Conservation (phyloP, 2,797 vertebrate species). For the Melanotaenia parkinsoni region DNA sequence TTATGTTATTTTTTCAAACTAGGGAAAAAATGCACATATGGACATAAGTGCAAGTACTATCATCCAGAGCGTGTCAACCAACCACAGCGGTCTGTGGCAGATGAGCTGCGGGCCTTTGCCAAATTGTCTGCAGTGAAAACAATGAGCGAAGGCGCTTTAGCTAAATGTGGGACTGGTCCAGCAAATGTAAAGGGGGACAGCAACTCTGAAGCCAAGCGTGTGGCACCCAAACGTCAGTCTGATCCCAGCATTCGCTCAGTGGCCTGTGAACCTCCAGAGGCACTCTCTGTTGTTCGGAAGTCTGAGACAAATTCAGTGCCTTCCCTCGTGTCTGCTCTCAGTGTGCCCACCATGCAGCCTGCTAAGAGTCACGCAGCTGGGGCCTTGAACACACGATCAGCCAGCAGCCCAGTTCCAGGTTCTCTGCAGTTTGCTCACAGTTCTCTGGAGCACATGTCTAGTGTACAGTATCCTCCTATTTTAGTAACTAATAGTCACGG, state of each 20-base stretch:
- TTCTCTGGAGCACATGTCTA: constrained; percentile 94
- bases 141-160: constrained; percentile 96
- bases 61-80: constrained; percentile 98
- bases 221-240: constrained; percentile 96
- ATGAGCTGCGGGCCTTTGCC: constrained; percentile 97
- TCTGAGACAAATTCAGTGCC: constrained; percentile 96
- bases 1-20: constrained; percentile 62
- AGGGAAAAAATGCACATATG: constrained; percentile 99
- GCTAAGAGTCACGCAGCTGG: constrained; percentile 95
- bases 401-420: constrained; percentile 97
- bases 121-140: constrained; percentile 98
- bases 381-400: constrained; percentile 96
- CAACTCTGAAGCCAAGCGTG: constrained; percentile 91
- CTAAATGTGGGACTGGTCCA: constrained; percentile 88
- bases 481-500: constrained; percentile 98
- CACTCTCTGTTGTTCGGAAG: constrained; percentile 89
- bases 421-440: constrained; percentile 95
- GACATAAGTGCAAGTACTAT: constrained; percentile 99
- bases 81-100: constrained; percentile 94
- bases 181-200: constrained; percentile 85
- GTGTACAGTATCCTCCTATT: constrained; percentile 97
- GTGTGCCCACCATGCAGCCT: constrained; percentile 95
- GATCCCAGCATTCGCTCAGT: constrained; percentile 97
- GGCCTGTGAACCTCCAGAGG: constrained; percentile 92
- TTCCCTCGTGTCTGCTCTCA: constrained; percentile 96